Conservation (phyloP, 2,113 vertebrate species). For the Riparia riparia region DNA sequence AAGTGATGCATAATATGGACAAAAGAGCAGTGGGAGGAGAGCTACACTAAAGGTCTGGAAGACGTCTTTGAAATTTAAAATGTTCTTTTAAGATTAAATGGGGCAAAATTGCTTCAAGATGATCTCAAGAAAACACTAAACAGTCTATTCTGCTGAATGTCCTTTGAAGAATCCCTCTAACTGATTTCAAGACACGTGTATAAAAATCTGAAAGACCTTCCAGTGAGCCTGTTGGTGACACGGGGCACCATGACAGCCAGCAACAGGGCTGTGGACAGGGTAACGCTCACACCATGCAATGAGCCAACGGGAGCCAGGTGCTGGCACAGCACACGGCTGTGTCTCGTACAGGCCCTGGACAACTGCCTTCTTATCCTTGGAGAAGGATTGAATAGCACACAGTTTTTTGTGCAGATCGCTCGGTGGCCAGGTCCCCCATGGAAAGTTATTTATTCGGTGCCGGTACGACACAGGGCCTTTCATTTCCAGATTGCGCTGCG, state of each 20-base stretch:
- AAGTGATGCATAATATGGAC: not conserved
- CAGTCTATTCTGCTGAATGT: not conserved
- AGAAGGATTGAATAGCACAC: not conserved
- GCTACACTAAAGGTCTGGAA: not conserved
- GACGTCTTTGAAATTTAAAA: not conserved
- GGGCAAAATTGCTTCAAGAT: slow-evolving; percentile 1
- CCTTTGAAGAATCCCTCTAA: not conserved
- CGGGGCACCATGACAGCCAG: not conserved
- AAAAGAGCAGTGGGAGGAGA: not conserved
- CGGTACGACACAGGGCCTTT: not conserved
- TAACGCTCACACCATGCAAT: not conserved
- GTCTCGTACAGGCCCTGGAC: not conserved
- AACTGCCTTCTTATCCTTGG: not conserved
- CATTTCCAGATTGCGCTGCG: not conserved
- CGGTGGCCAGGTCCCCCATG: not conserved
- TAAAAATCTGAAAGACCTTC: not conserved
- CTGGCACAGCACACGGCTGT: not conserved
- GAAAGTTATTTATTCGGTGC: not conserved
- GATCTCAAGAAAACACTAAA: not conserved
- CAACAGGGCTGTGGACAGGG: accelerated
- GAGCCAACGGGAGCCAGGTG: not conserved
- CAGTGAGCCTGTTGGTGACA: not conserved
- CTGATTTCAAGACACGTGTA: not conserved
- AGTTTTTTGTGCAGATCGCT: not conserved
- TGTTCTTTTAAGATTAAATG: not conserved